Evolutionary conservation across 2,797 vertebrate species (phyloP).

Genomic region (Linurgus olivaceus): DNA sequence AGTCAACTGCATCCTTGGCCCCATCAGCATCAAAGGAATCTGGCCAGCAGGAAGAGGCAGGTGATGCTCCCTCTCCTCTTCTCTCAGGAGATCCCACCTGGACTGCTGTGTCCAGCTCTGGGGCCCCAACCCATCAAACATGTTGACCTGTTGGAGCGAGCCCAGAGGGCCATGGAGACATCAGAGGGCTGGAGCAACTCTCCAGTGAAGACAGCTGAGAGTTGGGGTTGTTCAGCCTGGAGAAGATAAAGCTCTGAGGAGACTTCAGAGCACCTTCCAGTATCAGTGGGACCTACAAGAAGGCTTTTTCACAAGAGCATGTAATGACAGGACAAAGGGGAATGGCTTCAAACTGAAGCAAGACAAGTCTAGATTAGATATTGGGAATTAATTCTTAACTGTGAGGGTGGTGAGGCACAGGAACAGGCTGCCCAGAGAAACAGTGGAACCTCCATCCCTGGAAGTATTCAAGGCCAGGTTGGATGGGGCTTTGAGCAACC

Average conservation of each 20-base stretch:
- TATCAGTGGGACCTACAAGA: not conserved
- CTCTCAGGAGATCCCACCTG: not conserved
- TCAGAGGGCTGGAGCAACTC: not conserved
- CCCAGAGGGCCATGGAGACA: not conserved
- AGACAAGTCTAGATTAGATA: not conserved
- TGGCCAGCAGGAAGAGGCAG: not conserved
- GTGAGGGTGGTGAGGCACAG: not conserved
- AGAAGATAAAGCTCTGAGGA: not conserved
- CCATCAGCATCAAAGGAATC: not conserved
- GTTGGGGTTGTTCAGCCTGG: not conserved
- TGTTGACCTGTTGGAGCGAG: accelerated
- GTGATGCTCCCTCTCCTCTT: not conserved
- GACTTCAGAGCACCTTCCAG: not conserved
- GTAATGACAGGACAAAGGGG: not conserved
- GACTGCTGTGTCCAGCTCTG: not conserved
- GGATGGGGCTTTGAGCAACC: not conserved
- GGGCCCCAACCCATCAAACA: not conserved
- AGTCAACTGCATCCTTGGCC: not conserved
- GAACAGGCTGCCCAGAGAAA: not conserved
- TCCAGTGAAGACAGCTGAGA: not conserved
- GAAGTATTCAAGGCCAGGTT: not conserved
- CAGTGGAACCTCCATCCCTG: not conserved
- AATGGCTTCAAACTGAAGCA: not conserved
- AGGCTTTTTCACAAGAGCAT: not conserved
- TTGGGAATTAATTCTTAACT: not conserved